Conservation (phyloP, 2,888 invertebrate species). For the Pseudeuparius sepicola region DNA sequence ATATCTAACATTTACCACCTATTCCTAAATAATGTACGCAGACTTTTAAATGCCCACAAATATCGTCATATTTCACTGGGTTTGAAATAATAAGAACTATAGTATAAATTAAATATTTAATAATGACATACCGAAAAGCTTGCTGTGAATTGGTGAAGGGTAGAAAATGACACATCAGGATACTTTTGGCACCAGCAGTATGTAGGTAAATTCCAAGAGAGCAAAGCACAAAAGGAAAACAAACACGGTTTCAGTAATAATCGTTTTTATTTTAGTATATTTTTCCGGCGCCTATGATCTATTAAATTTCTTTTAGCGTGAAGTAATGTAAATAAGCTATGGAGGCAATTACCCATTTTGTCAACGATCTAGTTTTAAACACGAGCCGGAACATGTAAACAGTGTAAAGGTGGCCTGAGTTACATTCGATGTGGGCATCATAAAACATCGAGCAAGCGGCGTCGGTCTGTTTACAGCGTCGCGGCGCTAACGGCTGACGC, state of each 20-base stretch:
- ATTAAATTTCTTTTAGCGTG: conserved; percentile 35
- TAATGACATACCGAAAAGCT: no score
- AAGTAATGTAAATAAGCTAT: conserved; percentile 35
- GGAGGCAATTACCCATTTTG: conserved; percentile 40
- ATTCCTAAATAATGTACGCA: no score
- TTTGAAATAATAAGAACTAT: no score
- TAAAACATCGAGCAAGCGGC: conserved; percentile 41
- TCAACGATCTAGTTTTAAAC: conserved; percentile 39
- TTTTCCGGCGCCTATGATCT: conserved; percentile 34
- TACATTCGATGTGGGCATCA: conserved; percentile 37
- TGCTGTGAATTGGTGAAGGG: no score
- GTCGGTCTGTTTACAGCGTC: conserved; percentile 45
- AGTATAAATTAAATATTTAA: no score
- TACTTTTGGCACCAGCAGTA: no score
- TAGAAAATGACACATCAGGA: no score
- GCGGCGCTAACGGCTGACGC: conserved; percentile 34
- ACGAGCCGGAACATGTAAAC: conserved; percentile 36
- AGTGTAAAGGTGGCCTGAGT: conserved; percentile 33
- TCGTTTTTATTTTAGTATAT: conserved; percentile 32
- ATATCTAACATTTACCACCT: no score
- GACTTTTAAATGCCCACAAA: no score
- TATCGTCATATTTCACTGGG: no score
- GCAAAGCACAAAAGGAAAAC: no score
- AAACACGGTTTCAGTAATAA: conserved; percentile 27
- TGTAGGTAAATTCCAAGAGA: no score